Evolutionary conservation across 2,888 invertebrate species (phyloP).

Genomic region (Pollenia griseotomentosa): DNA sequence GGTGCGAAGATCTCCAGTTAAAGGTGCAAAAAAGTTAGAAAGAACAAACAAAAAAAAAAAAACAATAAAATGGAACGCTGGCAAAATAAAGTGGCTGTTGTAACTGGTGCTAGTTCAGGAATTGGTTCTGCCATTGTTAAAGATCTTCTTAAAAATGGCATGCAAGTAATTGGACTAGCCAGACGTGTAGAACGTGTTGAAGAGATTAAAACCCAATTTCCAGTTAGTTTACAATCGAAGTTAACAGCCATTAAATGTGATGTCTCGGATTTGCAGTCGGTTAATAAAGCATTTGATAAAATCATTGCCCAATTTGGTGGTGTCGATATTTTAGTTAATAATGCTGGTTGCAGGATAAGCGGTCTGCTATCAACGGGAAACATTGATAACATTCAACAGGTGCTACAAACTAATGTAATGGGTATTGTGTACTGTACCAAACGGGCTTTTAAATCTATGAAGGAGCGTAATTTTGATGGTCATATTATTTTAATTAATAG

Average conservation of each 20-base stretch:
- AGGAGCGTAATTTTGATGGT: slow-evolving; percentile 79
- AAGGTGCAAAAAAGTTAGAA: neutral
- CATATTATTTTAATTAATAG: slow-evolving; percentile 85
- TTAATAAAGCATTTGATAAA: slow-evolving; percentile 84
- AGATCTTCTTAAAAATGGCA: slow-evolving; percentile 84
- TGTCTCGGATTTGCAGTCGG: slow-evolving; percentile 84
- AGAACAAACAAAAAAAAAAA: neutral
- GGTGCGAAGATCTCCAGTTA: neutral
- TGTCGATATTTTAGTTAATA: slow-evolving; percentile 86
- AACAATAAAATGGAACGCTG: slow-evolving; percentile 85
- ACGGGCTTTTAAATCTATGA: slow-evolving; percentile 84
- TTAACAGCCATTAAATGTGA: slow-evolving; percentile 84
- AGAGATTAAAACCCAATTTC: slow-evolving; percentile 73
- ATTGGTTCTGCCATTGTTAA: slow-evolving; percentile 85
- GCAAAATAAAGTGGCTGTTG: slow-evolving; percentile 86
- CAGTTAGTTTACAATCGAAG: slow-evolving; percentile 73
- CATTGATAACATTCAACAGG: slow-evolving; percentile 79
- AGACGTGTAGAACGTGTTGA: slow-evolving; percentile 79
- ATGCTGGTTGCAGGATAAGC: slow-evolving; percentile 80
- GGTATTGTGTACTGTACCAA: slow-evolving; percentile 83
- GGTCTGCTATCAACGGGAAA: slow-evolving; percentile 59
- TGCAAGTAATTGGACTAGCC: slow-evolving; percentile 86
- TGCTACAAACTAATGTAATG: slow-evolving; percentile 81
- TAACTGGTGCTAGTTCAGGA: slow-evolving; percentile 88
- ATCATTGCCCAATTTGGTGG: slow-evolving; percentile 84